Percentiles rank a stretch among this genome's conserved stretches.
These are phyloP conservation scores for Cardiocondyla obscurior DNA, from an alignment of 1,140 invertebrate species.

Conservation along the genomic window DNA sequence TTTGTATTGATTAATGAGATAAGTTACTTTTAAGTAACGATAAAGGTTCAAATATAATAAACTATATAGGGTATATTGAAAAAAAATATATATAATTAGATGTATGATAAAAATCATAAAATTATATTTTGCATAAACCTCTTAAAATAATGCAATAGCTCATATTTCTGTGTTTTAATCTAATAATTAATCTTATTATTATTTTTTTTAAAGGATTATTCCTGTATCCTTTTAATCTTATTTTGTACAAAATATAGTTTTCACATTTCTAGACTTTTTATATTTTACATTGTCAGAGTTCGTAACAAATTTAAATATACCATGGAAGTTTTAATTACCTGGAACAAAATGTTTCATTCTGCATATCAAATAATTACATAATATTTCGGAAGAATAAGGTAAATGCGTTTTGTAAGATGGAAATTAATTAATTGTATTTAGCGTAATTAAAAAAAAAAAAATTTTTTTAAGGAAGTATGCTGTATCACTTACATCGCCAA, in stretches of 20 bases:
- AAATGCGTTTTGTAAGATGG: too few relatives aligned
- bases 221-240: too few relatives aligned
- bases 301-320: constrained; percentile 59
- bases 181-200: not conserved
- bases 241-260: constrained; percentile 7
- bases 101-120: not conserved
- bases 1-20: not conserved
- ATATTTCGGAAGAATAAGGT: too few relatives aligned
- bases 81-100: not conserved
- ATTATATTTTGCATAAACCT: not conserved
- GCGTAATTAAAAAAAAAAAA: too few relatives aligned
- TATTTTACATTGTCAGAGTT: not conserved
- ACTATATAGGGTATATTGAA: too few relatives aligned
- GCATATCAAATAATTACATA: not conserved
- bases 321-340: constrained; percentile 59
- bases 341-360: not conserved
- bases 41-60: not conserved
- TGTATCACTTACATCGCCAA: constrained; percentile 43
- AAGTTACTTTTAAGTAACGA: not conserved
- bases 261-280: not conserved
- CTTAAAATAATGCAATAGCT: not conserved
- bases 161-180: not conserved
- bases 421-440: too few relatives aligned
- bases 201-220: too few relatives aligned
- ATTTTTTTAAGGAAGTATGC: not conserved